Conservation (phyloP, 1,140 invertebrate species). For the Brachionus calyciflorus region DNA sequence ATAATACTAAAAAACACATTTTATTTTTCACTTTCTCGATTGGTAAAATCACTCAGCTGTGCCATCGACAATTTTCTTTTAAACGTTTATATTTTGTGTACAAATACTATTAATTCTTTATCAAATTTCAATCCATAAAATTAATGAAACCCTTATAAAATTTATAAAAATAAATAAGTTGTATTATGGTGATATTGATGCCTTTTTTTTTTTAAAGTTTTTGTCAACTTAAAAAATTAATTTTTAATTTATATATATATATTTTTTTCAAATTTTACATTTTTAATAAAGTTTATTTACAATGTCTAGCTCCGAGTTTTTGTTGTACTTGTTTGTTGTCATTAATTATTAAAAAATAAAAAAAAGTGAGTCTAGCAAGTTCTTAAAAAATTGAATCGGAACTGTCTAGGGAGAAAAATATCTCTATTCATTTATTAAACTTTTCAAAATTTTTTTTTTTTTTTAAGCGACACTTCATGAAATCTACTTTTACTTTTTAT, state of each 20-base stretch:
- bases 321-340: slow-evolving; percentile 18
- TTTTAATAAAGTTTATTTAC: slow-evolving; percentile 18
- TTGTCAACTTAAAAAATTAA: slow-evolving; percentile 39
- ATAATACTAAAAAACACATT: neutral
- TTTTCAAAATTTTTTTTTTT: too few relatives aligned
- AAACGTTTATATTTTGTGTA: neutral
- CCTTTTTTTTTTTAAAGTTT: neutral
- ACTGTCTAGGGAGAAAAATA: too few relatives aligned
- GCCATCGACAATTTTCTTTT: neutral
- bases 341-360: slow-evolving; percentile 32
- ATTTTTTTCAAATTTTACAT: neutral
- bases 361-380: slow-evolving; percentile 25
- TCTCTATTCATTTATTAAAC: too few relatives aligned
- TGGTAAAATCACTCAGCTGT: slow-evolving; percentile 31
- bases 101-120: slow-evolving; percentile 16
- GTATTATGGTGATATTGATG: neutral
- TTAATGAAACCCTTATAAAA: slow-evolving; percentile 20
- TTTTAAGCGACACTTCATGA: too few relatives aligned
- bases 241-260: slow-evolving; percentile 19
- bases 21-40: slow-evolving; percentile 10
- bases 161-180: neutral
- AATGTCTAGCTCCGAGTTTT: slow-evolving; percentile 18
- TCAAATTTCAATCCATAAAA: slow-evolving; percentile 35
- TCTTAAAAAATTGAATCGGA: neutral
- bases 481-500: too few relatives aligned